Conservation (phyloP, 2,888 invertebrate genomes). For the Coelopa pilipes region DNA sequence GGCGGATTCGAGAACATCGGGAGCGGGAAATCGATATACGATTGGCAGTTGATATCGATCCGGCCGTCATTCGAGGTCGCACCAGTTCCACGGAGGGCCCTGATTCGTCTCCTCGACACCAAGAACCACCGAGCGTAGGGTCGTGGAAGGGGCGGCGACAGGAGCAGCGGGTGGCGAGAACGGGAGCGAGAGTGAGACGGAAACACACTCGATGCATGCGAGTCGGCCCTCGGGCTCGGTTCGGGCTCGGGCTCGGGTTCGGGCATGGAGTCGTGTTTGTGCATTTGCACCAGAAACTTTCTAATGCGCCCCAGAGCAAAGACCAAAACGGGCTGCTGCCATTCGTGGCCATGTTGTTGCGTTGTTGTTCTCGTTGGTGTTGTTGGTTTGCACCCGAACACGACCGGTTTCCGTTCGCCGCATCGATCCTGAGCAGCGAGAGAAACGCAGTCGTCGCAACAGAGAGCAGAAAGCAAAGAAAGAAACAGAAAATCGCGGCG, state of each 20-base stretch:
- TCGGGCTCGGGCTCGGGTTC: no score
- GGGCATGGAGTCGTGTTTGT: background rate
- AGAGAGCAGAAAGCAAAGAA: background rate
- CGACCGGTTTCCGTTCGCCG: slow-evolving; percentile 18
- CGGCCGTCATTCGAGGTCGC: background rate
- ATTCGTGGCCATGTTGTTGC: background rate
- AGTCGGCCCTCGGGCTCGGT: no score
- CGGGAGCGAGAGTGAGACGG: background rate
- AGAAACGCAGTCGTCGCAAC: background rate
- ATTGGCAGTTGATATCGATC: background rate
- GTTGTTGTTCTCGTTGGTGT: no score
- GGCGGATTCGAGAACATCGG: no score
- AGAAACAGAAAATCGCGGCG: background rate
- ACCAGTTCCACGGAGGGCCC: background rate
- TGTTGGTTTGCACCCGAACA: background rate
- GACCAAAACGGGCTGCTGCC: background rate
- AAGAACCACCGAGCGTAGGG: no score
- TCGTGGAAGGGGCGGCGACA: background rate
- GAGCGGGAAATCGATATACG: no score
- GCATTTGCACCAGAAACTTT: slow-evolving; percentile 23
- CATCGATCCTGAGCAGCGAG: slow-evolving; percentile 2
- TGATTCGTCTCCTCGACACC: slow-evolving; percentile 22
- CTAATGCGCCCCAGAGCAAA: slow-evolving; percentile 20
- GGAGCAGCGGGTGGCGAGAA: background rate
- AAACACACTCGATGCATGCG: background rate